phyloP scores from a whole-genome alignment of 1,140 invertebrate genomes.

The Bombyx mori region ASM3026992v2 NC_085116.1:17735501-17736000 shows the following conservation, averaged over 20 bases:
- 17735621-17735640: conserved; percentile 5
- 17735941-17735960: too few relatives aligned
- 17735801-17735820: too few relatives aligned
- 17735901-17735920: too few relatives aligned
- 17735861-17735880: too few relatives aligned
- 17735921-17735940: too few relatives aligned
- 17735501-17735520: conserved; percentile 17
- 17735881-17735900: too few relatives aligned
- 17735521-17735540: conserved; percentile 52
- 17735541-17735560: conserved; percentile 21
- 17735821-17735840: too few relatives aligned
- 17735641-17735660: conserved; percentile 37
- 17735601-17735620: conserved; percentile 15
- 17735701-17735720: conserved; percentile 37
- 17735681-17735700: conserved; percentile 13
- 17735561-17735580: conserved; percentile 41
- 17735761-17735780: too few relatives aligned
- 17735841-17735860: too few relatives aligned
- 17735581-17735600: conserved; percentile 30
- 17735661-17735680: conserved; percentile 34
- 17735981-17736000: too few relatives aligned
- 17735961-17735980: too few relatives aligned
- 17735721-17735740: conserved; percentile 30
- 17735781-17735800: too few relatives aligned
- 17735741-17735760: not conserved